Evolutionary conservation across 2,797 vertebrate genomes (phyloP).

Genomic region (Poecile montanus): DNA sequence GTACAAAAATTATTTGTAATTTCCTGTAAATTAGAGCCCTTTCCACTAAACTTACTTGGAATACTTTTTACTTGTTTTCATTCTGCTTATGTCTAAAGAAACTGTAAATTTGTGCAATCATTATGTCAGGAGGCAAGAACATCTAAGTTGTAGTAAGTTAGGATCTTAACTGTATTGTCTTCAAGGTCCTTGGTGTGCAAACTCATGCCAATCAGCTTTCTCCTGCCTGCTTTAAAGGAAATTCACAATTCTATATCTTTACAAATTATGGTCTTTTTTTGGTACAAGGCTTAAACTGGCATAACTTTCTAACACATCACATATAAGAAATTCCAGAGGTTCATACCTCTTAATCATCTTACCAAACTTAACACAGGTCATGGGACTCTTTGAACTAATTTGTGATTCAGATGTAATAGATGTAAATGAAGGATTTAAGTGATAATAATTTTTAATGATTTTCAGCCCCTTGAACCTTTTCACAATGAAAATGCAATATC

Average conservation of each 20-base stretch:
- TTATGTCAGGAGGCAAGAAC: background rate
- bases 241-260: background rate
- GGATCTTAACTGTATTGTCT: background rate
- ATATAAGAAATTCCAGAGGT: background rate
- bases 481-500: background rate
- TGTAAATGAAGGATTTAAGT: background rate
- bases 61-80: constrained; percentile 4
- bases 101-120: background rate
- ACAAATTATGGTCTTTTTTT: background rate
- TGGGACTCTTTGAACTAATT: background rate
- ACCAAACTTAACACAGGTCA: background rate
- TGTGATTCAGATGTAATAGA: background rate
- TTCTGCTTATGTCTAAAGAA: background rate
- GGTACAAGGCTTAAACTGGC: background rate
- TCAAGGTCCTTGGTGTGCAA: background rate
- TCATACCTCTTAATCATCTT: background rate
- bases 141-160: background rate
- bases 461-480: background rate
- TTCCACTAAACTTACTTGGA: background rate
- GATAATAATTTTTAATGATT: background rate
- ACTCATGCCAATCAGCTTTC: background rate
- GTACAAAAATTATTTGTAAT: constrained; percentile 8
- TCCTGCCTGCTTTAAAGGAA: background rate
- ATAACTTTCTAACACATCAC: background rate
- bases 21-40: background rate